Evolutionary conservation across 2,797 vertebrate genomes (phyloP), one percentile per base, ranked within the genome.

Genomic region (Schizopygopsis malacanthus): DNA sequence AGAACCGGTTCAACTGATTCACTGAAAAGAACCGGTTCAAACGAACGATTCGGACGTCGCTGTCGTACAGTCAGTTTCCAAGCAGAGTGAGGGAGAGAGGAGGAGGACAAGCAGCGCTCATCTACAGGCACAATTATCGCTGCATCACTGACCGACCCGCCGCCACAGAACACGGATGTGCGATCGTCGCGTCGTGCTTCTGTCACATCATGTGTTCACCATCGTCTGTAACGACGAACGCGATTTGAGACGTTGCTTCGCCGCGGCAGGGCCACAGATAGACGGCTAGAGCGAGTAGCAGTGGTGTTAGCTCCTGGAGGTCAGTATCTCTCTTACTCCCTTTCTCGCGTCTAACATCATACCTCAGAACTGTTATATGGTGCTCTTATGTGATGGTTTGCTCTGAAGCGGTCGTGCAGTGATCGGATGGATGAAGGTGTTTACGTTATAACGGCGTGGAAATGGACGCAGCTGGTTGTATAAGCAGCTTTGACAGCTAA

Each of bases 401-500:
- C 50, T 65, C 7, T 63, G 54, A 18, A 41, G 11, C 28, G 59
- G 76, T 1, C 52, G 20, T n/a, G 22, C 69, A 0, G 69, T n/a
- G 10, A 15, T 13, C 10, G 12, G n/a, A 50, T 45, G 33, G 45
- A 52, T 37, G 65, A 28, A 50, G 28, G 10, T 52, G 25, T 52
- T 22, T 63, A 52, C 54, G 18, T 22, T 80, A 10, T 52, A 73
- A 63, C 54, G 43, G 78, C 20, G 41, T 73, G 22, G 22, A 52
- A 50, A 73, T 63, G 77, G 65, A 63, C 54, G 81, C 76, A 52
- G 86, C 77, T 83, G 82, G 39, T 73, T 52, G 52, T 84, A 41
- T 81, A 84, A 85, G 82, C 86, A 70, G 77, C 78, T 86, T 82
- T 77, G 82, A 88, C 81, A 82, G 69, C 82, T 83, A n/a, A n/a